Evolutionary conservation across 2,797 vertebrate species (phyloP).

Genomic region (Florisuga fusca): DNA sequence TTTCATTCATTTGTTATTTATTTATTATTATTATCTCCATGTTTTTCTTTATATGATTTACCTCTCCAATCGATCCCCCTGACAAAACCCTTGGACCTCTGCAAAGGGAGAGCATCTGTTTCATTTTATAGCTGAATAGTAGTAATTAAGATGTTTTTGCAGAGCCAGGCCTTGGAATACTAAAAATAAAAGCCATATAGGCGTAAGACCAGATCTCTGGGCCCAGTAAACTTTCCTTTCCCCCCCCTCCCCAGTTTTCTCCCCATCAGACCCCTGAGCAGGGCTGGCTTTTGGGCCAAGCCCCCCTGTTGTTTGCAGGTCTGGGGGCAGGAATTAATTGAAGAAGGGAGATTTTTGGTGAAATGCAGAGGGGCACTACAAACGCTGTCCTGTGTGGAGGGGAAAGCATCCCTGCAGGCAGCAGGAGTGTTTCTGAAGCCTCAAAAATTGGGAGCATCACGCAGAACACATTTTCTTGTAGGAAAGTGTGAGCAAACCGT

Average conservation of each 20-base stretch:
- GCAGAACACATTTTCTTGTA: background rate
- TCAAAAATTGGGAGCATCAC: accelerated
- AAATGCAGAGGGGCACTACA: background rate
- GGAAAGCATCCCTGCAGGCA: background rate
- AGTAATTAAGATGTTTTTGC: conserved; percentile 59
- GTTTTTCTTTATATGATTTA: background rate
- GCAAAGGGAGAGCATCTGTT: conserved; percentile 58
- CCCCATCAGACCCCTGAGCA: accelerated
- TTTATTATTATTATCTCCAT: too few relatives aligned
- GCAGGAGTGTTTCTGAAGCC: background rate
- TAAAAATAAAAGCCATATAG: conserved; percentile 57
- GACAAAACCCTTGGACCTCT: background rate
- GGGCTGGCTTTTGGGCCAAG: accelerated
- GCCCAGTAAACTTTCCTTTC: background rate
- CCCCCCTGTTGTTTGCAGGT: background rate
- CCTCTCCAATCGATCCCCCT: background rate
- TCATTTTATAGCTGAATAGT: conserved; percentile 61
- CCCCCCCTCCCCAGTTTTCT: accelerated
- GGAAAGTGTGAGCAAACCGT: accelerated
- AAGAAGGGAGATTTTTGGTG: background rate
- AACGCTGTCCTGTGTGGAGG: background rate
- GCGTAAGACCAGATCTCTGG: background rate
- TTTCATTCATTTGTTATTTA: too few relatives aligned
- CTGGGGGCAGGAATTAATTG: background rate
- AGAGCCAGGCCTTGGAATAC: conserved; percentile 54